Base-by-base conservation (phyloP, 2,888 invertebrate genomes). In the Mactromeris polynyma region DNA sequence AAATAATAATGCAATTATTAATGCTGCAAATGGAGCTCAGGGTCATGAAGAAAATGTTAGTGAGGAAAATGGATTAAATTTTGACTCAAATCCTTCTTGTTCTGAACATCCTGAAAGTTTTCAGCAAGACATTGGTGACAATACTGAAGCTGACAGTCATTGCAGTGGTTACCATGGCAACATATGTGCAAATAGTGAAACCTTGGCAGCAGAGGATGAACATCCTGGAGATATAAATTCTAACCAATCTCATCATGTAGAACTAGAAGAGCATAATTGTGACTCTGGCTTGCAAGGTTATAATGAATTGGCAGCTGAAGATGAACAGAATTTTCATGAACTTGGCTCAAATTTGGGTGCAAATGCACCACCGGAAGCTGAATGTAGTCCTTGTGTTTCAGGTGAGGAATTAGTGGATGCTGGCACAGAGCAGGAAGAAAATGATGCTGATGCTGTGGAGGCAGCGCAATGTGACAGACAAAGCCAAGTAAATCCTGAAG, bases 321-420 rank as follows among this genome's bases (percentile, higher is more conserved):
- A 92, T 92, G 91, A 92, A 79, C 91, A 92, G 46, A 89, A 86
- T 58, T 79, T 84, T 42, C 69, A 51, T n/a, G 64, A 21, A 36
- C 33, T 36, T 64, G 77, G 46, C n/a, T 79, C 33, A 33, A n/a
- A n/a, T n/a, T n/a, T n/a, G n/a, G 64, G 83, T 69, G 33, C n/a
- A 7, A 58, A n/a, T 58, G 58, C n/a, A 58, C 26, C 58, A 58
- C 7, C n/a, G 7, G 58, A 33, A 14, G 73, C 36, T 73, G 73
- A 73, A 26, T 73, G 73, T 36, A 2, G 36, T 11, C 11, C 4
- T 69, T 33, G 33, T 36, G 73, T 36, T 9, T 3, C 14, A 36
- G 86, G 36, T 6, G 86, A 81, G 69, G 86, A 73, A 26, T 33
- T 51, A 83, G 64, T 69, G 64, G 85, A 42, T 33, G 84, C n/a